Evolutionary conservation across 2,113 vertebrate genomes (phyloP), one percentile per base, ranked within the genome.

Genomic region (Myrmecobius fasciatus): DNA sequence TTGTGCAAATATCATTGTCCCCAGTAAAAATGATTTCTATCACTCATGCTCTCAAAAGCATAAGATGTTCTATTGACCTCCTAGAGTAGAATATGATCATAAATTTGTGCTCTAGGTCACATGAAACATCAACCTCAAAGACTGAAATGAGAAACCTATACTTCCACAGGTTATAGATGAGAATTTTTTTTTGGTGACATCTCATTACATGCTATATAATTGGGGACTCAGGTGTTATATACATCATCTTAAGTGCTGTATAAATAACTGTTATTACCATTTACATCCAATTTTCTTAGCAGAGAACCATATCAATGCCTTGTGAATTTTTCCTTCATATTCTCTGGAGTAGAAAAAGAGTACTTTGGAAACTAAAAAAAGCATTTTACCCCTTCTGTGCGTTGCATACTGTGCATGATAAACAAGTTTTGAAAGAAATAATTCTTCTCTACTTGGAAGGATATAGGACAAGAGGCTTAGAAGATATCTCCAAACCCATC

Each of bases 261-360:
- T 75, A 83, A 43, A 83, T 83, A 43, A 43, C 67, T 43, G 14
- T n/a, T 24, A 83, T 83, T 43, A 28, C 31, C 53, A 7, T 46
- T 92, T 94, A 95, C 90, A 43, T 92, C 31, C 31, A 95, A 97
- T 89, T 91, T 90, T 25, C 89, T 94, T 52, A 96, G 47, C 31
- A 91, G 9, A 22, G 14, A 89, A 46, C 48, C 17, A 11, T 8
- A 25, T 2, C 47, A 90, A 28, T 12, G 47, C 3, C n/a, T 51
- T 24, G 3, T 90, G 89, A 51, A 90, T 14, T 28, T 10, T 24
- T 51, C n/a, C 2, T 83, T 20, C 67, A 83, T 83, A 83, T 17
- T n/a, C 3, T 24, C 20, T 43, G 17, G 67, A 20, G 20, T 8
- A 83, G n/a, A 83, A 83, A 43, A 43, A 20, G 9, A 0, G 20